A percentile compares a stretch with the other conserved stretches of the same genome.
Evolutionary conservation across 37 sponge, comb jelly and placozoan genomes (phyloP).

Genomic region (Halichondria panicea): DNA sequence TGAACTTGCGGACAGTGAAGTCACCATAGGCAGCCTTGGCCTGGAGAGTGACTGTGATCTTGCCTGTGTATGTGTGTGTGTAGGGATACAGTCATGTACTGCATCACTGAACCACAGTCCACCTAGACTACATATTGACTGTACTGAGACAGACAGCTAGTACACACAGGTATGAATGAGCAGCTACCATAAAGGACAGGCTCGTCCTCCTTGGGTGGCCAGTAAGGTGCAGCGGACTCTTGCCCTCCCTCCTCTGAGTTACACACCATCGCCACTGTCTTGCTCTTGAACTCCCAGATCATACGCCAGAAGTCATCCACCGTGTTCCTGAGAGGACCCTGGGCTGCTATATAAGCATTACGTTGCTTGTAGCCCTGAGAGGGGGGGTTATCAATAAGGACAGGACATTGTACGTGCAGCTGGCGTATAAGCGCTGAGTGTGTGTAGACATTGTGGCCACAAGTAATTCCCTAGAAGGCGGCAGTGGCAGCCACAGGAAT

Average conservation of each 20-base stretch:
- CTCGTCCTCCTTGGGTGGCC: constrained; percentile 50
- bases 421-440: not conserved
- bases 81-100: too few species aligned
- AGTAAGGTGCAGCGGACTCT: constrained; percentile 48
- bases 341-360: constrained; percentile 72
- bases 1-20: constrained; percentile 24
- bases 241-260: constrained; percentile 31
- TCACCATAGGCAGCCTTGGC: constrained; percentile 19
- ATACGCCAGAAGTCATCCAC: constrained; percentile 59
- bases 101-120: too few species aligned
- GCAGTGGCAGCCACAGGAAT: not conserved
- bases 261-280: constrained; percentile 45
- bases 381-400: not conserved
- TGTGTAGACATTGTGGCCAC: not conserved
- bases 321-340: constrained; percentile 58
- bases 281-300: constrained; percentile 62
- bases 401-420: not conserved
- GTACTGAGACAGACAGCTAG: too few species aligned
- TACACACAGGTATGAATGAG: too few species aligned
- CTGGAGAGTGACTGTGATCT: constrained; percentile 56
- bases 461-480: not conserved
- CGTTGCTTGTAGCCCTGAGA: constrained; percentile 72
- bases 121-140: too few species aligned
- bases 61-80: too few species aligned
- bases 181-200: constrained; percentile 52